Evolutionary conservation across 1,140 invertebrate species (phyloP), one percentile per base, ranked within the genome.

Genomic region (Eriosoma lanigerum): DNA sequence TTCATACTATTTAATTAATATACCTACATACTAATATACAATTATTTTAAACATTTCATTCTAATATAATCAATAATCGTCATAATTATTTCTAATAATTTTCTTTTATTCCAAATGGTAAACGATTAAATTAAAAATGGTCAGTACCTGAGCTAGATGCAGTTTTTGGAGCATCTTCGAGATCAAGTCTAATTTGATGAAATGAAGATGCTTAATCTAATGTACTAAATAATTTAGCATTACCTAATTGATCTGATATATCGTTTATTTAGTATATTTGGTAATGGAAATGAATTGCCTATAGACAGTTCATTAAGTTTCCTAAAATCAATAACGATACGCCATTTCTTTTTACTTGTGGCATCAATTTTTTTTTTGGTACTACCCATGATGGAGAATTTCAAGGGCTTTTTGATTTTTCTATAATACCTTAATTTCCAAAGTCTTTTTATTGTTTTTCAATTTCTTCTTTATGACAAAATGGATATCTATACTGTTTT

Each of bases 401-500:
- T 15, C 52, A 56, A 19, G 15, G 52, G 15, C 52, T 56, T 19
- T 56, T 56, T 56, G 52, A 56, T 56, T 56, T 56, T 56, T 56
- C 52, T 8, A 56, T 56, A 56, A 56, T 56, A 56, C 52, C 52
- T 56, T 56, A 15, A 21, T 56, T 21, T 56, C 5, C n/a, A n/a
- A n/a, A n/a, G n/a, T n/a, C n/a, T n/a, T n/a, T n/a, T n/a, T n/a
- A n/a, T n/a, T n/a, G n/a, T 19, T 5, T 19, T 17, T 19, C 52
- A 19, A 56, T 56, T 56, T 21, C 15, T 21, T 56, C 52, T 21
- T 56, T 56, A 56, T 56, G 52, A 19, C 52, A 56, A 15, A 56
- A 19, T 19, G 52, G 52, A 15, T 56, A 56, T 56, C 52, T 56
- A 56, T 56, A 56, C n/a, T 56, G 52, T 56, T 56, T 56, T 56